These are phyloP conservation scores for Nansenia antarctica DNA, from an alignment of 2,113 vertebrate genomes.

Conservation along the genomic window DNA sequence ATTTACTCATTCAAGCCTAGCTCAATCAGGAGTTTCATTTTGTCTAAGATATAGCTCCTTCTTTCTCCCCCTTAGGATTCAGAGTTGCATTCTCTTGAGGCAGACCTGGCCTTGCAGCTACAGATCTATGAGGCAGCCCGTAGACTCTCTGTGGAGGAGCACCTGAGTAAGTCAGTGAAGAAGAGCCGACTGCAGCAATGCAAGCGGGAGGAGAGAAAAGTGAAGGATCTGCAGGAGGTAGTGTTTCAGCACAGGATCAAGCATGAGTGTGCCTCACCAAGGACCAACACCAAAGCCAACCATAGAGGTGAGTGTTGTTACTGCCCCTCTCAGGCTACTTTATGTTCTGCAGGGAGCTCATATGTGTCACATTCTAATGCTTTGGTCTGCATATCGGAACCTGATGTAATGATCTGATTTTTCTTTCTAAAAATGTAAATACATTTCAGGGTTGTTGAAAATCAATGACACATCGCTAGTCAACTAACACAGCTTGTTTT, in stretches of 20 bases:
- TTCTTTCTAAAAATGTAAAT: no score
- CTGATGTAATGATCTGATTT: no score
- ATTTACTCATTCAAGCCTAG: not conserved
- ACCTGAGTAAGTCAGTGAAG: slow-evolving; percentile 81
- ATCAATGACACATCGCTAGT: no score
- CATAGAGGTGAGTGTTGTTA: slow-evolving; percentile 50
- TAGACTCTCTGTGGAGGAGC: slow-evolving; percentile 82
- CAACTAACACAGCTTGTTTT: no score
- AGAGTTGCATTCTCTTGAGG: slow-evolving; percentile 79
- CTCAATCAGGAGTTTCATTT: not conserved
- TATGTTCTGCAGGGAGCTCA: not conserved
- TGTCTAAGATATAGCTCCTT: not conserved
- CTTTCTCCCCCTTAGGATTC: slow-evolving; percentile 74
- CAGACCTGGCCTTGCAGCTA: slow-evolving; percentile 85
- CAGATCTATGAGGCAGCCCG: slow-evolving; percentile 85
- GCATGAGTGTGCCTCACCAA: slow-evolving; percentile 55
- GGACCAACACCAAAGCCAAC: slow-evolving; percentile 32
- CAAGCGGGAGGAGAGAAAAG: slow-evolving; percentile 85
- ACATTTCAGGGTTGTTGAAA: no score
- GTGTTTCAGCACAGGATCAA: slow-evolving; percentile 75
- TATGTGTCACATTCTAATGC: not conserved
- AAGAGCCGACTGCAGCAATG: slow-evolving; percentile 82
- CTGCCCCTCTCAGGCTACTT: slow-evolving; percentile 8
- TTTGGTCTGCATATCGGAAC: no score
- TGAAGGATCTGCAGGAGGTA: slow-evolving; percentile 80